Evolutionary conservation across 2,888 invertebrate species (phyloP).

Genomic region (Acanthosepion lycidas): DNA sequence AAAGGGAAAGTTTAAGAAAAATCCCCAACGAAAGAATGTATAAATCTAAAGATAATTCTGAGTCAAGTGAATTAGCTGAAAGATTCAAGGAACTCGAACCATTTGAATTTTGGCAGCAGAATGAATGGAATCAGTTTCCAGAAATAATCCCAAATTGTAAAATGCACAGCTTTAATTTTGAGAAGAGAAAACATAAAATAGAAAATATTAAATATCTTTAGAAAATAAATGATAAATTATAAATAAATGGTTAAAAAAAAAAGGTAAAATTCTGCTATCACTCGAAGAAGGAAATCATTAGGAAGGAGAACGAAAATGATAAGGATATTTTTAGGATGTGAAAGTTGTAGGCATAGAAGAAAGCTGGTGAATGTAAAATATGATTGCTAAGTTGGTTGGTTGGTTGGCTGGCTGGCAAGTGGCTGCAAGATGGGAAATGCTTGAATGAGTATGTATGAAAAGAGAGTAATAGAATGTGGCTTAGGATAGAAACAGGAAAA

Average conservation of each 20-base stretch:
- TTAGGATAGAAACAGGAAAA: background rate
- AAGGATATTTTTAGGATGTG: constrained; percentile 25
- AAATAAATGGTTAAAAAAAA: background rate
- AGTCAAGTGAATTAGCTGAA: background rate
- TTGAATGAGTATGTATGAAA: background rate
- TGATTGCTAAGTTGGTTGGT: background rate
- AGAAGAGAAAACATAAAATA: background rate
- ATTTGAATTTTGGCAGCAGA: background rate
- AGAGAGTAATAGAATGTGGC: background rate
- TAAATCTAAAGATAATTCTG: background rate
- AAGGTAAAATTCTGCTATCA: background rate
- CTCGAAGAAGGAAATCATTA: background rate
- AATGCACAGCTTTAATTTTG: background rate
- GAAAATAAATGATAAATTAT: background rate
- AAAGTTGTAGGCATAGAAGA: background rate
- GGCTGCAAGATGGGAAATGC: background rate
- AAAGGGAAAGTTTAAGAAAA: background rate
- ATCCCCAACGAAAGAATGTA: background rate
- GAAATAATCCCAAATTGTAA: background rate
- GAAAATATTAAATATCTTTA: background rate
- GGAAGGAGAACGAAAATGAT: background rate
- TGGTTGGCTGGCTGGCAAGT: background rate
- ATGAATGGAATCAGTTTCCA: background rate
- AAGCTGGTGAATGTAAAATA: background rate
- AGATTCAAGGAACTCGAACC: background rate